Evolutionary conservation across 37 sponge, comb jelly and placozoan genomes (phyloP), one percentile per base, ranked within the genome.

Genomic region (Cladorhizidae sp.): DNA sequence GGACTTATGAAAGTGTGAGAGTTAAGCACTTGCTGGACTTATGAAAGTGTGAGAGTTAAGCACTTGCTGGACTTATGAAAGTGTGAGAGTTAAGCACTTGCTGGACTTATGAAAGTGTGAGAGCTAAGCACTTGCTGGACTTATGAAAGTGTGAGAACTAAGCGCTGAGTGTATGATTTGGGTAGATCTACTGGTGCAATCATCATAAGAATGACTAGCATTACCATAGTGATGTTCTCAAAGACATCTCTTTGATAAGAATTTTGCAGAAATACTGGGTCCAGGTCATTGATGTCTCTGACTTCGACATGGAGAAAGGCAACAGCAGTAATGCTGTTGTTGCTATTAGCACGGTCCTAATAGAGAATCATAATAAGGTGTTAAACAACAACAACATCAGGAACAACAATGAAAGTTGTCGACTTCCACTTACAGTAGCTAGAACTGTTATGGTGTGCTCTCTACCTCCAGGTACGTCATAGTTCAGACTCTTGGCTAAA

Each of bases 201-300:
- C 21, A 38, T 15, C n/a, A n/a, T n/a, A n/a, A n/a, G n/a, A n/a
- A n/a, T n/a, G n/a, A 43, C 12, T 28, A 50, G 20, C 41, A 63
- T 51, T 29, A 88, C 88, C n/a, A 42, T 39, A 38, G 88, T 88
- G 0, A 82, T 28, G 51, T 88, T 88, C 39, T 88, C 88, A 49
- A 58, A 54, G 26, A 88, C 67, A 6, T 40, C 45, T 7, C 28
- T 61, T 23, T 0, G 0, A 57, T 88, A 88, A 23, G 22, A 22
- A 23, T 17, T 9, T 29, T 41, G 88, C 0, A 31, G 7, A 50
- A 88, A 88, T 2, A 58, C 63, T 36, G 88, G 88, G 22, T 64
- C 32, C 9, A 32, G 76, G 14, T 82, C 83, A 75, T 82, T 82
- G 0, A 76, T 76, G 43, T 81, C 83, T 26, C 0, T 72, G 26